Evolutionary conservation across 2,888 invertebrate species (phyloP).

Genomic region (Lathronympha strigana): DNA sequence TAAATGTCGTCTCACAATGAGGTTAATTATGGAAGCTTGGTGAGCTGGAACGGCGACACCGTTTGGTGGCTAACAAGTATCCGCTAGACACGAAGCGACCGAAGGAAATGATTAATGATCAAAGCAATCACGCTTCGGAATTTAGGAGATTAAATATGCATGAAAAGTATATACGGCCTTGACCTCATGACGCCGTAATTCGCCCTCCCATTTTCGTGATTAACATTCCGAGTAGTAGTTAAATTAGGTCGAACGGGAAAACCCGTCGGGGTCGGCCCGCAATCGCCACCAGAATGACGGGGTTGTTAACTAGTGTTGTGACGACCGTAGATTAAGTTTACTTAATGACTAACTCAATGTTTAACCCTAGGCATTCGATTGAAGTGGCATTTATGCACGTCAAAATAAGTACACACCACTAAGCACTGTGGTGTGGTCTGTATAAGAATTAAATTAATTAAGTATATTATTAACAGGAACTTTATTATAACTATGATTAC

Average conservation of each 20-base stretch:
- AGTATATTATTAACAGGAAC: too few species aligned
- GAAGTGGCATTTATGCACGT: not conserved
- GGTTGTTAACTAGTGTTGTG: not conserved
- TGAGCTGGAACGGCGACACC: constrained; percentile 48
- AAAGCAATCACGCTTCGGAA: constrained; percentile 14
- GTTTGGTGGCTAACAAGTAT: constrained; percentile 49
- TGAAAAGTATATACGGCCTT: constrained; percentile 26
- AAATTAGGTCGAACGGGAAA: constrained; percentile 2
- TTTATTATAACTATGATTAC: too few species aligned
- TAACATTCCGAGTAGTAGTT: constrained; percentile 11
- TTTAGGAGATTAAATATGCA: constrained; percentile 30
- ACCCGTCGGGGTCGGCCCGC: not conserved
- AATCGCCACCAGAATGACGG: not conserved
- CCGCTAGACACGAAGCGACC: constrained; percentile 44
- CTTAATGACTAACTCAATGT: not conserved
- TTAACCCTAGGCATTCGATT: not conserved
- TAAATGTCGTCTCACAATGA: constrained; percentile 48
- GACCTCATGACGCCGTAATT: constrained; percentile 20
- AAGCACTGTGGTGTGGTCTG: too few species aligned
- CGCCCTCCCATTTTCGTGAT: constrained; percentile 8
- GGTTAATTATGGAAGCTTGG: constrained; percentile 49
- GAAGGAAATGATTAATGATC: constrained; percentile 35
- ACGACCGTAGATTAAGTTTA: not conserved
- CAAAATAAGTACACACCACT: too few species aligned
- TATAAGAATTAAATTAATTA: too few species aligned